Conservation (phyloP, 1,140 invertebrate species). For the Tetragonula clypearis region DNA sequence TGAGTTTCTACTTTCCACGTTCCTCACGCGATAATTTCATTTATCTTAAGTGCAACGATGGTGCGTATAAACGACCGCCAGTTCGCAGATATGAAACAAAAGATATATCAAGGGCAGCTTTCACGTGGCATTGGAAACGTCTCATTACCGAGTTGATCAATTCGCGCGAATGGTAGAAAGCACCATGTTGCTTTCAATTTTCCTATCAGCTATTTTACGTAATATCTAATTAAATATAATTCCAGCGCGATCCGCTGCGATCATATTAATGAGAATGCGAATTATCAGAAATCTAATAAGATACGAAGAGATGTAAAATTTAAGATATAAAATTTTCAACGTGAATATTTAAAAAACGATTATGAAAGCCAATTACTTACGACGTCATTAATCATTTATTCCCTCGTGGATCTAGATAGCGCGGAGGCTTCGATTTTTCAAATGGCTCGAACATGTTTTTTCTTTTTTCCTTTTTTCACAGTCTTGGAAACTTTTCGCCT, state of each 20-base stretch:
- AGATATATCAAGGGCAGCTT: background rate
- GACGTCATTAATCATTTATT: no score
- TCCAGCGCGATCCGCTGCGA: background rate
- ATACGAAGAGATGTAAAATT: no score
- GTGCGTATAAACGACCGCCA: background rate
- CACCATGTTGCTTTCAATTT: background rate
- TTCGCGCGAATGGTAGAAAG: background rate
- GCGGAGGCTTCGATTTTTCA: no score
- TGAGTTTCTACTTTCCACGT: background rate
- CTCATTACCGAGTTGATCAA: background rate
- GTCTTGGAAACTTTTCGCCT: no score
- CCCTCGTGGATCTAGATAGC: no score
- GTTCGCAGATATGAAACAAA: background rate
- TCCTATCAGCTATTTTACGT: background rate
- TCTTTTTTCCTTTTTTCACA: no score
- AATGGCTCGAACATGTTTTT: no score
- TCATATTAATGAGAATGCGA: no score
- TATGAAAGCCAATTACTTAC: no score
- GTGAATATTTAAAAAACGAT: no score
- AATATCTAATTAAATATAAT: background rate
- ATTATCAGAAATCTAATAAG: no score
- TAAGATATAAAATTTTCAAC: no score
- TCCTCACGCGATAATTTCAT: background rate
- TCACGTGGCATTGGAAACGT: background rate
- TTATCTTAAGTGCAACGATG: constrained; percentile 2